Percentiles rank a stretch among this genome's conserved stretches.
These are phyloP conservation scores for Plecotus auritus DNA, from an alignment of 2,113 vertebrate species.

Conservation along the genomic window DNA sequence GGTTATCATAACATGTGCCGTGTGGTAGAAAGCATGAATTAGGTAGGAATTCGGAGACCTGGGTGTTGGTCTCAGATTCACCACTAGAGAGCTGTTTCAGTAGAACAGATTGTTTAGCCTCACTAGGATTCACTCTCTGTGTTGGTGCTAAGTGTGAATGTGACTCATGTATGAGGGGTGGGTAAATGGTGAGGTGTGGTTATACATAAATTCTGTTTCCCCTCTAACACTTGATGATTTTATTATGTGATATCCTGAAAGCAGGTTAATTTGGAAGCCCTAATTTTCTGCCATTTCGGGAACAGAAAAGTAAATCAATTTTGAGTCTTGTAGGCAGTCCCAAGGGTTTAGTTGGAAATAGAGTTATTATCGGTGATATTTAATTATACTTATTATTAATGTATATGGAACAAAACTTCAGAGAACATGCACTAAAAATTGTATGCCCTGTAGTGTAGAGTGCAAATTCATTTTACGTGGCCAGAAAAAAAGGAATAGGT, in stretches of 20 bases:
- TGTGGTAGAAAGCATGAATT: background rate
- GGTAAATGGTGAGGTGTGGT: background rate
- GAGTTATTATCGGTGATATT: conserved; percentile 16
- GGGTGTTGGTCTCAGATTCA: background rate
- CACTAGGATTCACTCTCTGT: background rate
- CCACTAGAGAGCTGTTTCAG: background rate
- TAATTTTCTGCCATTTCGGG: background rate
- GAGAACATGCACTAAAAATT: background rate
- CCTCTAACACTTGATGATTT: background rate
- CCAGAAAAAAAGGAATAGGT: background rate
- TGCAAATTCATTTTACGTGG: conserved; percentile 6
- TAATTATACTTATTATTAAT: conserved; percentile 41
- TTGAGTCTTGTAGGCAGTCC: background rate
- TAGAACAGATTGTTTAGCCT: background rate
- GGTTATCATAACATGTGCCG: background rate
- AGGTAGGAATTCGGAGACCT: background rate
- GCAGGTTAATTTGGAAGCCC: background rate
- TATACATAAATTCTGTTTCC: background rate
- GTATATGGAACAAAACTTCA: background rate
- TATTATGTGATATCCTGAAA: background rate
- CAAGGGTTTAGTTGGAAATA: background rate
- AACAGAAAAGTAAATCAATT: background rate
- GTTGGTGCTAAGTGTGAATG: background rate
- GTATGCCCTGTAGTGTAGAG: background rate
- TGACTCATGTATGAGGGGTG: background rate